Base-by-base conservation (phyloP, 2,113 vertebrate genomes). In the Cololabis saira region DNA sequence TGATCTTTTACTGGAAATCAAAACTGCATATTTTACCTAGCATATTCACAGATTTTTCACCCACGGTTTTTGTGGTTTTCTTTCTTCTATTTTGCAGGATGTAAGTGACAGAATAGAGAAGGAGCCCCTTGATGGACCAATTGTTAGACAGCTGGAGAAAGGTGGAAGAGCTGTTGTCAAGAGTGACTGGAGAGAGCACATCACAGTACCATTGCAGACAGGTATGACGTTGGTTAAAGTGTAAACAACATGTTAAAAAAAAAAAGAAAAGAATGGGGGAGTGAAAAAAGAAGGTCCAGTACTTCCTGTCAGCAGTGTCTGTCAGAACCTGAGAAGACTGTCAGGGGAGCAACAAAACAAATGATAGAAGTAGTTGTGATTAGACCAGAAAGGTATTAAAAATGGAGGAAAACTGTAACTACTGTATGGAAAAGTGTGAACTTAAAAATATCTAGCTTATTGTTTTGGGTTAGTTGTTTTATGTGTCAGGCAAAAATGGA, bases 71-170 rank as follows among this genome's bases (percentile, higher is more conserved):
- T 21, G 10, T 3, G 10, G 17, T 16, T 22, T 7, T 41, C 13
- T 50, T 41, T n/a, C 11, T 65, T 42, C 30, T 14, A 9, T 61
- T 43, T 87, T 78, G 0, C 85, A 99, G 98, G 98, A 99, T 7
- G 95, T 99, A 53, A 99, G 98, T 61, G 98, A 99, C 89, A 92
- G 98, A 19, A 98, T 99, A 89, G 98, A 99, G 84, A 99, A 98
- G 75, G 98, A 99, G 62, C 90, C 95, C 16, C 91, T 96, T 86
- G 97, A 98, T 1, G 95, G 98, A 73, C 92, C 93, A 6, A 95
- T 99, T 14, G 96, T 99, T 51, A 95, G 92, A 73, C 95, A 97
- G 53, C 83, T 99, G 61, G 98, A 99, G 90, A 92, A 93, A 85
- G 96, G 96, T 0, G 97, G 97, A 61, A 91, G 96, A 83, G 91